Evolutionary conservation across 2,888 invertebrate genomes (phyloP).

Genomic region (Cephus pulcher): DNA sequence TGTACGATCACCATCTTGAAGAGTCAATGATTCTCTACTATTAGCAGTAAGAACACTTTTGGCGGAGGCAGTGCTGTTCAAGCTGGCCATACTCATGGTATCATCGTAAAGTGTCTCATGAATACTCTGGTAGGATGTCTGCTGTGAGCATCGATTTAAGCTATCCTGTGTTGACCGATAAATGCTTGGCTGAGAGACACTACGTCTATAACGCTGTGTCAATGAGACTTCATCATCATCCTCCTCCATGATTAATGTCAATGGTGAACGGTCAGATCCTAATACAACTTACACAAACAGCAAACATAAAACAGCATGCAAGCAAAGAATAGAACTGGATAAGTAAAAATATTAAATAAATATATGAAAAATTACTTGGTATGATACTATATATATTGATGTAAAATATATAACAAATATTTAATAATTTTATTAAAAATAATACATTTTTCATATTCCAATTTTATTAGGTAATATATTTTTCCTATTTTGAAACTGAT

Average conservation of each 20-base stretch:
- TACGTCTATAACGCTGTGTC: conserved; percentile 21
- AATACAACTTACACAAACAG: background rate
- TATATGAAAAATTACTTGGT: background rate
- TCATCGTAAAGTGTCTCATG: conserved; percentile 44
- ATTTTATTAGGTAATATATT: background rate
- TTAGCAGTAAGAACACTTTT: conserved; percentile 22
- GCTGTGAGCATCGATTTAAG: conserved; percentile 40
- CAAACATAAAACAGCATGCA: background rate
- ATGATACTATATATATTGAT: background rate
- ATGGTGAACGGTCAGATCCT: conserved; percentile 18
- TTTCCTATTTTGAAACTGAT: background rate
- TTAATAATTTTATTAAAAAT: background rate
- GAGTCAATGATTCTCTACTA: conserved; percentile 35
- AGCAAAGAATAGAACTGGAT: background rate
- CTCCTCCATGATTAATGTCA: conserved; percentile 45
- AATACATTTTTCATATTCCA: background rate
- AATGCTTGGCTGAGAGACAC: conserved; percentile 35
- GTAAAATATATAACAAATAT: background rate
- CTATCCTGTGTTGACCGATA: conserved; percentile 43
- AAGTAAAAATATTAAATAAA: background rate
- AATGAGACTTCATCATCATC: conserved; percentile 44
- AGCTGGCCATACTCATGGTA: conserved; percentile 36
- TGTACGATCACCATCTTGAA: conserved; percentile 43
- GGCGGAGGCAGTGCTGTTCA: conserved; percentile 31
- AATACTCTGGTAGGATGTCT: conserved; percentile 50